Evolutionary conservation across 2,113 vertebrate genomes (phyloP).

Genomic region (Gobiocypris rarus): DNA sequence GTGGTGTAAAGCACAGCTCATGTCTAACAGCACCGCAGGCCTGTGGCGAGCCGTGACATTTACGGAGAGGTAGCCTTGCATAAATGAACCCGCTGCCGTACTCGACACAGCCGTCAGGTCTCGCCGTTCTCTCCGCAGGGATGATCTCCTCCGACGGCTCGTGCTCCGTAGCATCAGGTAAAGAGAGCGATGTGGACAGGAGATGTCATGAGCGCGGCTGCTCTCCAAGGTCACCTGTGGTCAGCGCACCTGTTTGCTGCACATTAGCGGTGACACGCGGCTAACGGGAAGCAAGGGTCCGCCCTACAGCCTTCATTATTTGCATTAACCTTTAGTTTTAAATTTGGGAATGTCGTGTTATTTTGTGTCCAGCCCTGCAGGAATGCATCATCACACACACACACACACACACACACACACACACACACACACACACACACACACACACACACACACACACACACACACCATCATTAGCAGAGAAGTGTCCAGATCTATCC

Average conservation of each 20-base stretch:
- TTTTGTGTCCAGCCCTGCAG: conserved; percentile 41
- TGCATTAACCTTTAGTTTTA: conserved; percentile 61
- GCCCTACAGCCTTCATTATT: conserved; percentile 55
- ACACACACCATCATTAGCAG: too few species aligned
- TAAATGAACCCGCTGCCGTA: neutral
- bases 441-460: too few species aligned
- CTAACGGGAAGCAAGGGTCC: neutral
- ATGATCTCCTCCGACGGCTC: neutral
- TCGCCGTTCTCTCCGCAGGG: too few species aligned
- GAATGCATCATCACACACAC: neutral
- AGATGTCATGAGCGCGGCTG: neutral
- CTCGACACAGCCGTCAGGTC: too few species aligned
- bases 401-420: too few species aligned
- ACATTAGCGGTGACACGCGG: conserved; percentile 29
- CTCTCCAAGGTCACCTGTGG: conserved; percentile 50
- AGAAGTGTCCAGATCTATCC: too few species aligned
- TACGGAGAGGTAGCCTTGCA: conserved; percentile 32
- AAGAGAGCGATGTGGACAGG: neutral
- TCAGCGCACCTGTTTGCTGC: conserved; percentile 31
- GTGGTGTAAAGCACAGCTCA: neutral
- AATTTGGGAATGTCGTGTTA: conserved; percentile 31
- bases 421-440: too few species aligned
- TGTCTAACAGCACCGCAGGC: neutral
- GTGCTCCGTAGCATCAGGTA: too few species aligned
- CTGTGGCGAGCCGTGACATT: conserved; percentile 53